Evolutionary conservation across 1,140 invertebrate species (phyloP).

Genomic region (Ganaspis sp.): DNA sequence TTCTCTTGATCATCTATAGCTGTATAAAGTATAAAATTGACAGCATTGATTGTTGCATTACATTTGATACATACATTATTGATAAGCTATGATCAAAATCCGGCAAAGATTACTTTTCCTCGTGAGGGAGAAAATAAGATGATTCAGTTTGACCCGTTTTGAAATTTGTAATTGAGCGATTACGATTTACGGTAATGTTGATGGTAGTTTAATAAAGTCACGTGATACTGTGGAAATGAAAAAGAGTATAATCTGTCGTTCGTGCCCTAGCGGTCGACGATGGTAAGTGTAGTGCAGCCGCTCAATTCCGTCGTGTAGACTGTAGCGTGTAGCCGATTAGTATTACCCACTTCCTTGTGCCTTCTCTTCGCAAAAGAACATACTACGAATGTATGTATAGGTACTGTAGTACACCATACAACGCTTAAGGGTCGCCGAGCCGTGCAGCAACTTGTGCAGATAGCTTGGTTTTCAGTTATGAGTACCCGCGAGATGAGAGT

Average conservation of each 20-base stretch:
- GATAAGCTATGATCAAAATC: no score
- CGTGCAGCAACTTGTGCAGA: slow-evolving; percentile 34
- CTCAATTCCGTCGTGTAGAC: slow-evolving; percentile 50
- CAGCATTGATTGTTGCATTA: neutral
- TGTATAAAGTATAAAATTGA: no score
- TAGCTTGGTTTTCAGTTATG: slow-evolving; percentile 39
- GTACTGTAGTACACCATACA: neutral
- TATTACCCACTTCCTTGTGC: slow-evolving; percentile 52
- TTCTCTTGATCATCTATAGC: no score
- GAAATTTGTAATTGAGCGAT: slow-evolving; percentile 25
- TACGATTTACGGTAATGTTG: slow-evolving; percentile 27
- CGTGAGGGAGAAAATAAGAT: neutral
- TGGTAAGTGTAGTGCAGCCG: slow-evolving; percentile 17
- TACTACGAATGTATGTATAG: slow-evolving; percentile 37
- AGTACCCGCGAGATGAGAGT: slow-evolving; percentile 47
- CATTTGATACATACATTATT: slow-evolving; percentile 8
- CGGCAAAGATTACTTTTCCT: no score
- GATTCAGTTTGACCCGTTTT: slow-evolving; percentile 20
- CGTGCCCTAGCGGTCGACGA: slow-evolving; percentile 32
- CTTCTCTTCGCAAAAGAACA: slow-evolving; percentile 40
- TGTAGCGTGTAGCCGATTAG: slow-evolving; percentile 59
- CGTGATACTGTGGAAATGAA: slow-evolving; percentile 20
- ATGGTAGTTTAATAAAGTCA: slow-evolving; percentile 27
- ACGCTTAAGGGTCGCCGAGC: slow-evolving; percentile 34
- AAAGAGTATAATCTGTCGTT: slow-evolving; percentile 21